A percentile compares a stretch with the other conserved stretches of the same genome.
These are phyloP conservation scores for Sebastes itinus DNA, from an alignment of 2,797 vertebrate genomes.

Conservation along the genomic window DNA sequence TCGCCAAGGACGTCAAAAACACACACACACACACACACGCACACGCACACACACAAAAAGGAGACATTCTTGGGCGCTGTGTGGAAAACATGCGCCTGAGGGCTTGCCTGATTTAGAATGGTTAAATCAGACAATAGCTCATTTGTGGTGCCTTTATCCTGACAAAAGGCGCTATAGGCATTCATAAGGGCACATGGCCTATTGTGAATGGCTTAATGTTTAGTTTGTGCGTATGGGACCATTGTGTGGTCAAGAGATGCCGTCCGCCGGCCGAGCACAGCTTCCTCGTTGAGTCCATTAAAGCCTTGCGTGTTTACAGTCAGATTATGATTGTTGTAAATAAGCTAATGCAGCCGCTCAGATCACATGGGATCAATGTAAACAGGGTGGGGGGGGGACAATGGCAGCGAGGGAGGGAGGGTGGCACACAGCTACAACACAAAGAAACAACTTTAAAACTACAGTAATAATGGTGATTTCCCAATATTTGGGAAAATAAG, in stretches of 20 bases:
- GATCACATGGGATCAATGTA: conserved; percentile 59
- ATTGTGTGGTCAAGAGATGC: conserved; percentile 72
- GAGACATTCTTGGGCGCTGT: conserved; percentile 58
- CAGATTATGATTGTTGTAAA: conserved; percentile 75
- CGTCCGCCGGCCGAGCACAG: conserved; percentile 25
- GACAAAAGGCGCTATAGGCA: conserved; percentile 69
- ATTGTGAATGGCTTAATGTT: conserved; percentile 76
- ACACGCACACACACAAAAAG: conserved; percentile 15
- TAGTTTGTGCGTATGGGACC: conserved; percentile 53
- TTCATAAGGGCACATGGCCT: conserved; percentile 65
- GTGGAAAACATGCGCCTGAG: conserved; percentile 62
- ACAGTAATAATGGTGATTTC: conserved; percentile 23
- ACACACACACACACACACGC: background rate
- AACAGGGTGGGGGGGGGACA: conserved; percentile 35
- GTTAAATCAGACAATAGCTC: conserved; percentile 73
- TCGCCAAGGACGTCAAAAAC: conserved; percentile 34
- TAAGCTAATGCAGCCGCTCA: conserved; percentile 58
- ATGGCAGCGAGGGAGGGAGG: background rate
- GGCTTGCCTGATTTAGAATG: conserved; percentile 67
- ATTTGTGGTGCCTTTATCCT: conserved; percentile 74
- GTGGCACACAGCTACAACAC: background rate
- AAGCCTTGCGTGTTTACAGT: conserved; percentile 72
- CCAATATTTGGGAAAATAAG: conserved; percentile 25
- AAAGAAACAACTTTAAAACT: conserved; percentile 16
- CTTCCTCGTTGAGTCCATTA: conserved; percentile 70